phyloP scores from a whole-genome alignment of 2,113 vertebrate genomes.

The Oenanthe melanoleuca region DNA sequence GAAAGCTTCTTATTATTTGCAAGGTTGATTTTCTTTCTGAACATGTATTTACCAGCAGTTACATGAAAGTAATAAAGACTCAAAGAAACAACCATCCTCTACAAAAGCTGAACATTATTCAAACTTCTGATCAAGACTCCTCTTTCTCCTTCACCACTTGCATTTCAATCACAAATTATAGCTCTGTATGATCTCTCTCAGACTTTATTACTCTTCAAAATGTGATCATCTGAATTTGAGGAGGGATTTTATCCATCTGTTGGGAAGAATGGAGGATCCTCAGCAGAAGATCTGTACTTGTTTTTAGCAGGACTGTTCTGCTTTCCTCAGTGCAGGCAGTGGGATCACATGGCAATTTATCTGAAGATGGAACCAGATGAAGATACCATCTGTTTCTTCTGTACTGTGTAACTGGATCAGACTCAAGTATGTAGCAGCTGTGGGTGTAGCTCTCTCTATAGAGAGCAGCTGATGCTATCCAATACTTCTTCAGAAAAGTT shows the following conservation, averaged over 20 bases:
- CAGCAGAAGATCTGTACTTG: background rate
- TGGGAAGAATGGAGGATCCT: background rate
- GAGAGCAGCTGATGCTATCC: constrained; percentile 12
- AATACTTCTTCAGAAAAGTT: background rate
- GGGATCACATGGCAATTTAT: background rate
- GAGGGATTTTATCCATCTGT: background rate
- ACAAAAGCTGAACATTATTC: background rate
- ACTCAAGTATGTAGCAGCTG: constrained; percentile 40
- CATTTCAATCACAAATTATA: background rate
- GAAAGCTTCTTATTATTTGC: background rate
- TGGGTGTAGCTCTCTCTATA: background rate
- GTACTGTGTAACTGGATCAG: constrained; percentile 37
- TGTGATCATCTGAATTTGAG: background rate
- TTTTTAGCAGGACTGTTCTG: background rate
- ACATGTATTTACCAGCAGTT: background rate
- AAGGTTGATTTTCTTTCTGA: background rate
- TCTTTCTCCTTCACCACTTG: background rate
- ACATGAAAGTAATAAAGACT: background rate
- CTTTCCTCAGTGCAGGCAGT: background rate
- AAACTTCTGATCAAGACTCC: background rate
- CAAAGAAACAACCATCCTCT: background rate
- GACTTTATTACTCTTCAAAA: background rate
- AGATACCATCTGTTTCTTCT: constrained; percentile 58
- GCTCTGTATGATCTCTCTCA: background rate
- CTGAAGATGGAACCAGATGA: constrained; percentile 28